phyloP scores from a whole-genome alignment of 37 sponge, comb jelly and placozoan genomes.

The Geodia barretti region DNA sequence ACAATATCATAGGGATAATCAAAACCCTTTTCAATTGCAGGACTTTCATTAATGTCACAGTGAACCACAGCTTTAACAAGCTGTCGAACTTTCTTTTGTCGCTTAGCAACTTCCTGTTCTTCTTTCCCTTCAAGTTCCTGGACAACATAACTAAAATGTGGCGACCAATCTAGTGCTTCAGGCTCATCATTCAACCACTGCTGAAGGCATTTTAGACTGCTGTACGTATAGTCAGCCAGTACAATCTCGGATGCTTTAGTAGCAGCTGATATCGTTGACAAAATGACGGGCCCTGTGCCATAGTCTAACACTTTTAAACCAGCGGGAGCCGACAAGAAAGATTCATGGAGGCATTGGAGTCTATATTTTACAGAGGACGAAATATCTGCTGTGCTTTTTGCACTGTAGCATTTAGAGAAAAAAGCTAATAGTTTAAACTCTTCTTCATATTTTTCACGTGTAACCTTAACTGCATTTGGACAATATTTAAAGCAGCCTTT shows the following conservation, averaged over 20 bases:
- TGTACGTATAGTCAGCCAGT: conserved; percentile 28
- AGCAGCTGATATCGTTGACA: conserved; percentile 19
- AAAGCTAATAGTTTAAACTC: too few relatives aligned
- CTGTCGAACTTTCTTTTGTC: conserved; percentile 5
- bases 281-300: conserved; percentile 36
- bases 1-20: conserved; percentile 37
- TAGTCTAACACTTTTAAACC: conserved; percentile 29
- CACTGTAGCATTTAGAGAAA: too few relatives aligned
- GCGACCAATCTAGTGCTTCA: conserved; percentile 18
- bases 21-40: conserved; percentile 2
- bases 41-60: conserved; percentile 15
- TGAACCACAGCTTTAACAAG: conserved; percentile 44
- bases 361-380: too few relatives aligned
- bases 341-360: too few relatives aligned
- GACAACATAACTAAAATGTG: conserved; percentile 32
- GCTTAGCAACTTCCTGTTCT: conserved; percentile 3
- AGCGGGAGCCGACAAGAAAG: too few relatives aligned
- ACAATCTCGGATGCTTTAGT: conserved; percentile 28
- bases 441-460: too few relatives aligned
- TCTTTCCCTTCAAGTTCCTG: conserved; percentile 28
- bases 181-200: conserved; percentile 29
- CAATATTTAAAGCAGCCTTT: too few relatives aligned
- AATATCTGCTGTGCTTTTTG: too few relatives aligned
- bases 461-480: too few relatives aligned
- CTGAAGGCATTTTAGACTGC: conserved; percentile 5